Evolutionary conservation across 2,113 vertebrate genomes (phyloP), one percentile per base, ranked within the genome.

Genomic region (Haplochromis vanheusdeni): DNA sequence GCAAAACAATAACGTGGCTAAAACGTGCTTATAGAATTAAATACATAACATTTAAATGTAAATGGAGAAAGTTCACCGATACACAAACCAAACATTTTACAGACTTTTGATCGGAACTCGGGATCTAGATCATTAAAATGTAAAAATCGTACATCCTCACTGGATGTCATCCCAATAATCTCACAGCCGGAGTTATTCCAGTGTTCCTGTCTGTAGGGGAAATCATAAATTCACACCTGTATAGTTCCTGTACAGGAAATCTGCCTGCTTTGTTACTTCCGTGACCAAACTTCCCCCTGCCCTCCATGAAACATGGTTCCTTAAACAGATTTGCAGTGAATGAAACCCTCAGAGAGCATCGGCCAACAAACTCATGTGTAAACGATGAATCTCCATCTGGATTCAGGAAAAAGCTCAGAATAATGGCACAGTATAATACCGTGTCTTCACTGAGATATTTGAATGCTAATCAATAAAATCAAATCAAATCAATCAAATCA

Each of bases 31-130:
- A 45, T 45, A 73, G 68, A 45, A 45, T 28, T 75, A 26, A 47
- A 47, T 28, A 7, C 42, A 10, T 28, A 10, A 28, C 14, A 45
- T 45, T 70, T 42, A 42, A 23, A 26, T 42, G 13, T 26, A 26
- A 45, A 45, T 45, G 21, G 23, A 28, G 40, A 73, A 73, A 73
- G 68, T 73, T 73, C 40, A 47, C 14, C 5, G 2, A 26, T 45
- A 73, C 68, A 45, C 3, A 45, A 45, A 73, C n/a, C 65, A 73
- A 73, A 45, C 68, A 26, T 45, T 45, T 73, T 21, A 45, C 21
- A 70, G 1, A 45, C 13, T 16, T 42, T 23, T 45, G 65, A 73
- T 73, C 1, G 4, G 13, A 2, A 26, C 21, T 26, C 21, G 0
- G 5, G 8, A 9, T 42, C 37, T 70, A 42, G 37, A 70, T 45